Evolutionary conservation across 1,140 invertebrate genomes (phyloP), one percentile per base, ranked within the genome.

Genomic region (Melitaea cinxia): DNA sequence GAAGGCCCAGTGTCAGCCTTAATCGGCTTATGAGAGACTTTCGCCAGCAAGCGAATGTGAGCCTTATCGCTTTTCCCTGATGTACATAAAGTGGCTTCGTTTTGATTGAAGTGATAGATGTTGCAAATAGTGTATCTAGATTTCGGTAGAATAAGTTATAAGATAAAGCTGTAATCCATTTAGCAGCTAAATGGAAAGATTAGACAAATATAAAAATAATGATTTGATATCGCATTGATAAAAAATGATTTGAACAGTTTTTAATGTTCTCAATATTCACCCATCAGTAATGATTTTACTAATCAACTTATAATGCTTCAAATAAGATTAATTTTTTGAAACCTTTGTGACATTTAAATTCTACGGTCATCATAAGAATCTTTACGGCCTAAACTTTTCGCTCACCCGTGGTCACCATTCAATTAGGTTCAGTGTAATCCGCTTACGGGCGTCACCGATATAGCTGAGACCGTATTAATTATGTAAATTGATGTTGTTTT

Each of bases 401-500:
- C 14, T 23, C 56, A 24, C 15, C 14, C 21, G 35, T 19, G 56
- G 23, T 56, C 65, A 67, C 59, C 63, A 76, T 76, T 75, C 79
- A 80, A 80, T 80, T 82, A 78, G 70, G 65, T 60, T 71, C 56
- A 69, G 47, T 23, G 62, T 80, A 79, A 83, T 73, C 76, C 76
- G 58, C 72, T 76, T 77, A 75, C 56, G 62, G 49, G 49, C 61
- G 61, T 57, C 60, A 68, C 53, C 53, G 21, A 60, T 47, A 53
- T 56, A 33, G 68, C 62, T 72, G 75, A 75, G 70, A 73, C 63
- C 58, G 65, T 77, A 80, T 80, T 81, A 78, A 83, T 81, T 80
- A 83, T 83, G 75, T 73, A 80, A 78, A 83, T 80, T 81, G 70
- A 68, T 71, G 65, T 70, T 75, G 70, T 75, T 82, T 78, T 77